These are phyloP conservation scores for Orgyia antiqua DNA, from an alignment of 2,888 invertebrate genomes.

Conservation along the genomic window DNA sequence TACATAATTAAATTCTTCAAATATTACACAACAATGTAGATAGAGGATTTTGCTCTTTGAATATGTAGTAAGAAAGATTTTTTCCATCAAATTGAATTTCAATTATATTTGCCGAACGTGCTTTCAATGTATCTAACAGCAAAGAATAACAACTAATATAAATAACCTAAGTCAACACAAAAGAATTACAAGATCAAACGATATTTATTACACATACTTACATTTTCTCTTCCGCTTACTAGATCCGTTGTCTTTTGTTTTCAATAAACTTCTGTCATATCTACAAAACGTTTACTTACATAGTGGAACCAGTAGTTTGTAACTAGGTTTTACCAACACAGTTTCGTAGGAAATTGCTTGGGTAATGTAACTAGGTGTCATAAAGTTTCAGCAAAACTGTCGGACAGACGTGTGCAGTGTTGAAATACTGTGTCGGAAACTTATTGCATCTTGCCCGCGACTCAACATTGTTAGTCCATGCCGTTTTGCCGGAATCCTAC, in stretches of 20 bases:
- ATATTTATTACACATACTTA: no score
- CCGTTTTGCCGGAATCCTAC: constrained; percentile 19
- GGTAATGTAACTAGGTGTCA: constrained; percentile 63
- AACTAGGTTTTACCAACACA: constrained; percentile 69
- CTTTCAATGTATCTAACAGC: no score
- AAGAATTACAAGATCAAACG: no score
- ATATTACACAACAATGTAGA: no score
- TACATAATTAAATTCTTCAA: no score
- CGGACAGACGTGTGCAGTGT: constrained; percentile 56
- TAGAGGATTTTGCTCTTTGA: no score
- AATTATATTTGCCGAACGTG: no score
- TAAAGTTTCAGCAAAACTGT: constrained; percentile 64
- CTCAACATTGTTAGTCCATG: constrained; percentile 41
- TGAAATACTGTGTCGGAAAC: constrained; percentile 53
- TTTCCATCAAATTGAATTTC: no score
- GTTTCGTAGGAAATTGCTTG: constrained; percentile 63
- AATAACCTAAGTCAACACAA: no score
- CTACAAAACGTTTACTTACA: constrained; percentile 62
- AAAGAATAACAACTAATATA: no score
- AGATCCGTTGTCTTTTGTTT: constrained; percentile 39
- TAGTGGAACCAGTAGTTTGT: constrained; percentile 52
- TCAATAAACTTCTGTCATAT: constrained; percentile 64
- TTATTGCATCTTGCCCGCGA: constrained; percentile 45
- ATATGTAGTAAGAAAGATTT: no score
- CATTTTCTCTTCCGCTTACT: constrained; percentile 26